Evolutionary conservation across 2,797 vertebrate species (phyloP).

Genomic region (Gadopsis marmoratus): DNA sequence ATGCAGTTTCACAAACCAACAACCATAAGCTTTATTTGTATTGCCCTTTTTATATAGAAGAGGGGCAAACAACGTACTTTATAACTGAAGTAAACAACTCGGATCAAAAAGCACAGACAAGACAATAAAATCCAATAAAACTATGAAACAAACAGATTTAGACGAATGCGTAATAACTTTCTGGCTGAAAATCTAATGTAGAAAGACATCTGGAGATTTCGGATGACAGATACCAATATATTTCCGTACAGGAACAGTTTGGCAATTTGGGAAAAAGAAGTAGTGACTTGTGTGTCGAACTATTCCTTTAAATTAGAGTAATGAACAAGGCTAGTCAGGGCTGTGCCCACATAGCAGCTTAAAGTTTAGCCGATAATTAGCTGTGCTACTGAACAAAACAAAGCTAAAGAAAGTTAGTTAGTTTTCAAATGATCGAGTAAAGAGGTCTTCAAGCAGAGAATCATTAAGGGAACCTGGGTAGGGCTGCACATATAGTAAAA

Average conservation of each 20-base stretch:
- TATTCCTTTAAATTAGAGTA: neutral
- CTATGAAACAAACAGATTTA: neutral
- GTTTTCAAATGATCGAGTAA: neutral
- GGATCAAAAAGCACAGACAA: neutral
- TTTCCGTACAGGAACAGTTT: neutral
- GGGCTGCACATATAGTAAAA: neutral
- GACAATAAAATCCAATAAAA: neutral
- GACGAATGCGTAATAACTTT: neutral
- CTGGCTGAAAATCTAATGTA: slow-evolving; percentile 12
- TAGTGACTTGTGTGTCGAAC: neutral
- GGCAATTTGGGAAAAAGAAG: neutral
- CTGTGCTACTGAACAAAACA: neutral
- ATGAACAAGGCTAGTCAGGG: neutral
- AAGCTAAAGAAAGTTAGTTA: neutral
- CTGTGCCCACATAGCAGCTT: neutral
- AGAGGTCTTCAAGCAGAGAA: neutral
- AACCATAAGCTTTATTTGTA: neutral
- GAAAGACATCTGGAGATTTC: neutral
- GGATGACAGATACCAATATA: neutral
- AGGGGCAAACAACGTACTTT: neutral
- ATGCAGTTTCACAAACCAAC: slow-evolving; percentile 7
- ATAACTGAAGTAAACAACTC: neutral
- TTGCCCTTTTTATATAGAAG: neutral
- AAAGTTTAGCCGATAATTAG: neutral
- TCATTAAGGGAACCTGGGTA: neutral